Evolutionary conservation across 35 echinoderm and acorn worm genomes (phyloP), one percentile per base, ranked within the genome.

Genomic region (Anneissia japonica): DNA sequence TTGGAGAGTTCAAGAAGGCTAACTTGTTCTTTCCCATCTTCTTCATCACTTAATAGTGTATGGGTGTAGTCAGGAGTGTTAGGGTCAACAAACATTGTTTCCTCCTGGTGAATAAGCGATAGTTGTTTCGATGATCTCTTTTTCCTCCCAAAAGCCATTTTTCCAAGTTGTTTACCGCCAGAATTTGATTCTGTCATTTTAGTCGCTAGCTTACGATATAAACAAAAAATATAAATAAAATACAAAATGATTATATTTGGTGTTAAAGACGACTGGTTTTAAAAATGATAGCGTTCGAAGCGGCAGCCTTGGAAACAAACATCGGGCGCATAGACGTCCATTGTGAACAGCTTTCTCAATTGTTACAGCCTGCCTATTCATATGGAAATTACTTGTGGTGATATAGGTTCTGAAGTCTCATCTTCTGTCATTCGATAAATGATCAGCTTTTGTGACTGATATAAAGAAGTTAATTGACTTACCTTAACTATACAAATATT

Each of bases 381-480:
- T 64, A 64, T 64, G 51, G 51, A 64, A 64, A 64, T 64, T 64
- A n/a, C n/a, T n/a, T n/a, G n/a, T n/a, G n/a, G n/a, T n/a, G n/a
- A n/a, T n/a, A n/a, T n/a, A n/a, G n/a, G n/a, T n/a, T n/a, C n/a
- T n/a, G n/a, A n/a, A n/a, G n/a, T n/a, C n/a, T n/a, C n/a, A n/a
- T n/a, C 5, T 64, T 1, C 51, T 19, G 26, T 23, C 2, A 43
- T 6, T 64, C 51, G 21, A 23, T 64, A 64, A 64, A 64, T 43
- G 4, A 4, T 43, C 40, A 43, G 4, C 40, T 43, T 43, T 14
- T 14, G 4, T 14, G 14, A 43, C 40, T 6, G n/a, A 4, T 43
- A 43, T 4, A 6, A 43, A 43, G 4, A 43, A 43, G 14, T 43
- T 43, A 43, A 9, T 64, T 64, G 40, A 45, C 51, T 26, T 64